Evolutionary conservation across 2,113 vertebrate genomes (phyloP), one percentile per base, ranked within the genome.

Genomic region (Lota lota): DNA sequence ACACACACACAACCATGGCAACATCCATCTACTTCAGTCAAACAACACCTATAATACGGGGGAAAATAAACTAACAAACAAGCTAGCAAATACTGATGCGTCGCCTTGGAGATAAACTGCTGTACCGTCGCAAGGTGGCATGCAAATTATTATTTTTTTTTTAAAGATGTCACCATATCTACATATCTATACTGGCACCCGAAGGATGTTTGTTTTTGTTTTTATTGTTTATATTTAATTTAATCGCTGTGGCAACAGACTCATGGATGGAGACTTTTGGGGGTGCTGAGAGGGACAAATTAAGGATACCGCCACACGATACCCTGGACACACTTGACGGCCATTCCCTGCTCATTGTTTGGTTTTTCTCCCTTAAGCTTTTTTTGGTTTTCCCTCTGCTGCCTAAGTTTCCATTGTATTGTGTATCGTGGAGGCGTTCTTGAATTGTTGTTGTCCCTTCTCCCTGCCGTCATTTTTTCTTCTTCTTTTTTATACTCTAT

Each of bases 301-400:
- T 33, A 33, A 17, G 67, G 70, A 66, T 85, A 83, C 84, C 79
- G 77, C 87, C 85, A 79, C 28, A 81, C 28, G 28, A 78, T 76
- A 87, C 87, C 87, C 90, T 90, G 90, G 88, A 92, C 87, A 89
- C 80, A 91, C 91, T 90, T 92, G 89, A 91, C 87, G 79, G 87
- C 83, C 83, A 88, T 85, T 84, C 78, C 76, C 79, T 64, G 20
- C 60, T 73, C 67, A 64, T 67, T 50, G 57, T 63, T 54, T 61
- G 22, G 18, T 59, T 21, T 59, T 61, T 50, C 33, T 20, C 54
- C 57, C 40, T n/a, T 53, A 15, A 36, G 5, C 5, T 47, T 65
- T 63, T 65, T 73, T 69, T 66, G 33, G 61, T 21, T 75, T 62
- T 74, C 18, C 51, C 59, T 75, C 73, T 72, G 56, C 80, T 78